phyloP scores from a whole-genome alignment of 2,113 vertebrate species.

The Origma solitaria region DNA sequence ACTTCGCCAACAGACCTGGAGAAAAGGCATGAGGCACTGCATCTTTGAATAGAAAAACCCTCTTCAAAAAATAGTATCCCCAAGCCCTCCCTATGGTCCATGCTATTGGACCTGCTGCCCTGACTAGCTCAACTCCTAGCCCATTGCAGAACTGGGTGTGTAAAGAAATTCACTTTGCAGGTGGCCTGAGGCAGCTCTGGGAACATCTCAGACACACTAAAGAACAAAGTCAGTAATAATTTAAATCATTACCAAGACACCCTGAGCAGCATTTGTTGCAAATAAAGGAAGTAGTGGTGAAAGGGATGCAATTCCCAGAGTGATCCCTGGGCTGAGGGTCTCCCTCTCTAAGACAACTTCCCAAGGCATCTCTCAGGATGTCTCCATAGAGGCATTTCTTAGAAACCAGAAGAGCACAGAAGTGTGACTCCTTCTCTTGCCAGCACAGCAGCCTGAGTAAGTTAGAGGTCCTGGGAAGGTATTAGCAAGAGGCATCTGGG shows the following conservation, averaged over 20 bases:
- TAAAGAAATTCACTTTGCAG: neutral
- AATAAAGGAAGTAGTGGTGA: neutral
- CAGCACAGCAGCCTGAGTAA: neutral
- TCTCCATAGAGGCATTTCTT: neutral
- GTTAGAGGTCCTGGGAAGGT: neutral
- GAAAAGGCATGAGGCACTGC: neutral
- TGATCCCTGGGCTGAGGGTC: neutral
- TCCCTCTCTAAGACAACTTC: neutral
- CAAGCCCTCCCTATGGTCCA: neutral
- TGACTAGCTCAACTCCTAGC: neutral
- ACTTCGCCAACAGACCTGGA: neutral
- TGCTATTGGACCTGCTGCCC: neutral
- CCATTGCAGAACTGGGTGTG: accelerated
- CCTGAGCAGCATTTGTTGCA: neutral
- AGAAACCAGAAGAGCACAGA: neutral
- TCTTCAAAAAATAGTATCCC: neutral
- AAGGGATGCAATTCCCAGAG: neutral
- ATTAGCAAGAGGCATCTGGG: neutral
- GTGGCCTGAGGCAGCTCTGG: neutral
- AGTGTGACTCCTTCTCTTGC: neutral
- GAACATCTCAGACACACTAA: neutral
- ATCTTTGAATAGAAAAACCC: neutral
- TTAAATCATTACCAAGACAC: neutral
- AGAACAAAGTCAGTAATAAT: neutral
- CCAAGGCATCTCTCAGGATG: neutral